Conservation (phyloP, 1,140 invertebrate genomes). For the Megalopta genalis region DNA sequence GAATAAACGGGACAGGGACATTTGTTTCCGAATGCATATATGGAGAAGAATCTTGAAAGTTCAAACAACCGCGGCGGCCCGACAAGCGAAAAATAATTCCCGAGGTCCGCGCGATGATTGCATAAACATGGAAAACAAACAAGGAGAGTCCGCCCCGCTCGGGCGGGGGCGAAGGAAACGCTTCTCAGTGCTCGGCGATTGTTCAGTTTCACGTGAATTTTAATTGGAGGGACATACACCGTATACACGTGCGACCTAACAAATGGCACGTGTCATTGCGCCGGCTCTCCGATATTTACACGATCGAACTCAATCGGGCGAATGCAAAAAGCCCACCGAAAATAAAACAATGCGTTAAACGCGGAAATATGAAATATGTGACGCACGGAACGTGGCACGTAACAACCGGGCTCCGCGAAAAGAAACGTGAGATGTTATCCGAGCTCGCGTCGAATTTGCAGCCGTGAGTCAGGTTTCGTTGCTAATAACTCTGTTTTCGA, state of each 20-base stretch:
- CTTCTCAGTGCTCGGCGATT: constrained; percentile 6
- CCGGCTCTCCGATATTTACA: constrained; percentile 40
- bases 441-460: no score
- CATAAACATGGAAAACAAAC: constrained; percentile 27
- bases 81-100: not conserved
- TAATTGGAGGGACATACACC: constrained; percentile 42
- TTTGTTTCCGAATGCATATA: no score
- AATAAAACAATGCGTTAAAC: constrained; percentile 24
- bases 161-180: not conserved
- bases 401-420: not conserved
- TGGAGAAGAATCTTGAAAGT: not conserved
- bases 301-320: constrained; percentile 13
- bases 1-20: no score
- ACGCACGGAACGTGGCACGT: not conserved
- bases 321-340: not conserved
- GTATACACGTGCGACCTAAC: constrained; percentile 28
- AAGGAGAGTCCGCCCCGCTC: not conserved
- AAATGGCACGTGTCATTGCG: constrained; percentile 38
- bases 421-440: not conserved
- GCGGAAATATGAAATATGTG: not conserved
- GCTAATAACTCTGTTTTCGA: no score
- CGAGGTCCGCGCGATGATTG: not conserved
- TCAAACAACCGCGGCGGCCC: not conserved
- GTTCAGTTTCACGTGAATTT: constrained; percentile 25
- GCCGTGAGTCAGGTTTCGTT: no score